A percentile compares a stretch with the other conserved stretches of the same genome.
Evolutionary conservation across 2,888 invertebrate species (phyloP).

Genomic region (Argyra leucocephala): DNA sequence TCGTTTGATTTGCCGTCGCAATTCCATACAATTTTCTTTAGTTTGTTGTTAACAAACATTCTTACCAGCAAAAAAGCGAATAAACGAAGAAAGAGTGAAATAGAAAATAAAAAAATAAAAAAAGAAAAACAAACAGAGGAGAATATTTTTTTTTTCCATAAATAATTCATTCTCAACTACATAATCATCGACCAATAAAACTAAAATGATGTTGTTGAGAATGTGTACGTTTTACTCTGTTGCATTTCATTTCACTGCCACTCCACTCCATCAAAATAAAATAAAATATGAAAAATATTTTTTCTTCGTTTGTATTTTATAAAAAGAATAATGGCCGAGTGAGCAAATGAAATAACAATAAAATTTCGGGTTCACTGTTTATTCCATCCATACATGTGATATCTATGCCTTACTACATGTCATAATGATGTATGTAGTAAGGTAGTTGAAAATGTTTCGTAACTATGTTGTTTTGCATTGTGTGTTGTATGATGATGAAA

Average conservation of each 20-base stretch:
- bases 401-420: too few species aligned
- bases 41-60: not conserved
- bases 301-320: not conserved
- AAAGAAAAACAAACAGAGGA: not conserved
- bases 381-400: too few species aligned
- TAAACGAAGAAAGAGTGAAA: not conserved
- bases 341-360: conserved; percentile 7
- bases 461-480: too few species aligned
- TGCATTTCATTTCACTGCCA: not conserved
- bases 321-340: conserved; percentile 13
- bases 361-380: too few species aligned
- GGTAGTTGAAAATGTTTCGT: too few species aligned
- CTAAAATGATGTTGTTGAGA: not conserved
- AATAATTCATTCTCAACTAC: not conserved
- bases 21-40: not conserved
- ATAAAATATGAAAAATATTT: not conserved
- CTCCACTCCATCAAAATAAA: not conserved
- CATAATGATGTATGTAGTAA: too few species aligned
- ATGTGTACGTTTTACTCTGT: not conserved
- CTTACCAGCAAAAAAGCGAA: not conserved
- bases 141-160: not conserved
- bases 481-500: too few species aligned
- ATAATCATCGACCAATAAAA: not conserved
- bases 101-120: not conserved
- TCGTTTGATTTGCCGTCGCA: not conserved